Percentiles rank a stretch among this genome's conserved stretches.
phyloP scores from a whole-genome alignment of 2,797 vertebrate species.

The Channa striata region DNA sequence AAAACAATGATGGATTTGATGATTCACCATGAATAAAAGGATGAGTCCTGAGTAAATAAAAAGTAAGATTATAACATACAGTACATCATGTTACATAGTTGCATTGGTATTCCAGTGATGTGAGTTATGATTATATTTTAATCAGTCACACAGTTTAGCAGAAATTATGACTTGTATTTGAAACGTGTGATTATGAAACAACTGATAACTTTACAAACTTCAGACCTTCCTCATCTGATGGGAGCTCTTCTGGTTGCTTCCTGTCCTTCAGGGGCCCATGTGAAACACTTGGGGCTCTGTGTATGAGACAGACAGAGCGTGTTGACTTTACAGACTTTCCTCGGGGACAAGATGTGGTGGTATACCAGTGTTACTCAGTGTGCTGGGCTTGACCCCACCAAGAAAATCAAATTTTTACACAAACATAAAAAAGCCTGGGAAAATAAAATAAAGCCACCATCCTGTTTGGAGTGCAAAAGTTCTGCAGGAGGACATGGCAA shows the following conservation, averaged over 20 bases:
- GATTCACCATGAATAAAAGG: not conserved
- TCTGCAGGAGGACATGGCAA: slow-evolving; percentile 37
- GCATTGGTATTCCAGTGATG: slow-evolving; percentile 8
- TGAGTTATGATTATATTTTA: slow-evolving; percentile 4
- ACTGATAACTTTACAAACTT: slow-evolving; percentile 1
- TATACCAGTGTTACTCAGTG: slow-evolving; percentile 51
- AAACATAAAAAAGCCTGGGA: slow-evolving; percentile 52
- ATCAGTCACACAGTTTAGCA: slow-evolving; percentile 15
- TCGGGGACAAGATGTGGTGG: slow-evolving; percentile 54
- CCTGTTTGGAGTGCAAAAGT: slow-evolving; percentile 33
- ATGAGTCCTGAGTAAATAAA: not conserved
- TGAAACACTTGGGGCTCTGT: slow-evolving; percentile 42
- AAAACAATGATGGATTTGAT: not conserved
- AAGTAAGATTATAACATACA: not conserved
- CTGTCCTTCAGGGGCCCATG: slow-evolving; percentile 18
- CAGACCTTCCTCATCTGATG: slow-evolving; percentile 17
- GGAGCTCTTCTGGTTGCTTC: slow-evolving; percentile 32
- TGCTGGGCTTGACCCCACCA: slow-evolving; percentile 34
- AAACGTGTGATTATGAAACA: slow-evolving; percentile 7
- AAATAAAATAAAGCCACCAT: slow-evolving; percentile 50
- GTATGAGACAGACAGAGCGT: slow-evolving; percentile 53
- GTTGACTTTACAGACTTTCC: slow-evolving; percentile 76
- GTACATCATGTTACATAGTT: slow-evolving; percentile 16
- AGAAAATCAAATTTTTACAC: slow-evolving; percentile 62
- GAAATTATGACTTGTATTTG: slow-evolving; percentile 10